Evolutionary conservation across 2,888 invertebrate species (phyloP), one percentile per base, ranked within the genome.

Genomic region (Melinopterus prodromus): DNA sequence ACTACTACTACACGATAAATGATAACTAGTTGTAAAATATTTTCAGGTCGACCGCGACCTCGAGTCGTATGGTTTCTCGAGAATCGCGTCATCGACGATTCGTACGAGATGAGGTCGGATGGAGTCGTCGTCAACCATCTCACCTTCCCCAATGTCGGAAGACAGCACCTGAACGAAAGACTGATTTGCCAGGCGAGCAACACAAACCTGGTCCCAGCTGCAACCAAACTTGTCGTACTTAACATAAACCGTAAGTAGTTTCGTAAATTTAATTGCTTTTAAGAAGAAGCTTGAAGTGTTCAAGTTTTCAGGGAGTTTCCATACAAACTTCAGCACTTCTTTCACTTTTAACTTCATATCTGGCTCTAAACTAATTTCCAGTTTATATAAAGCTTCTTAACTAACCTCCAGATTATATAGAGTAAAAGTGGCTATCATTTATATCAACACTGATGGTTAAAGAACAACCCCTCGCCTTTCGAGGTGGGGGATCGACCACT

Each of bases 151-250:
- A 94, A 93, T 88, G 93, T 97, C 84, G 95, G 95, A 53, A 90
- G 97, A 80, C 95, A 96, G 89, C 96, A 97, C 90, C 92, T 96
- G 84, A 95, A 96, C 89, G 92, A 95, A 80, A 92, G 95, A 86
- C 94, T 97, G 86, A 94, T 96, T 86, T 97, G 97, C 90, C 95
- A 96, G 90, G 97, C 97, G 37, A 94, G 94, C 86, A 97, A 97
- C 89, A 97, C 96, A 83, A 96, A 96, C 89, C 90, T 96, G 85
- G 94, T 95, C 71, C 93, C 93, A 77, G 95, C 97, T 9, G 93
- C 94, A 87, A 93, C 94, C 85, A 95, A 94, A 90, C 93, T 95
- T 84, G 93, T 96, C 86, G 94, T 96, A 84, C 91, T 97, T 88
- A 95, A 97, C 90, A 93, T 97, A 84, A 96, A 97, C 90, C 91